Percentiles rank a stretch among this genome's conserved stretches.
Conservation (phyloP, 1,140 invertebrate species). For the Dinothrombium tinctorium region DNA sequence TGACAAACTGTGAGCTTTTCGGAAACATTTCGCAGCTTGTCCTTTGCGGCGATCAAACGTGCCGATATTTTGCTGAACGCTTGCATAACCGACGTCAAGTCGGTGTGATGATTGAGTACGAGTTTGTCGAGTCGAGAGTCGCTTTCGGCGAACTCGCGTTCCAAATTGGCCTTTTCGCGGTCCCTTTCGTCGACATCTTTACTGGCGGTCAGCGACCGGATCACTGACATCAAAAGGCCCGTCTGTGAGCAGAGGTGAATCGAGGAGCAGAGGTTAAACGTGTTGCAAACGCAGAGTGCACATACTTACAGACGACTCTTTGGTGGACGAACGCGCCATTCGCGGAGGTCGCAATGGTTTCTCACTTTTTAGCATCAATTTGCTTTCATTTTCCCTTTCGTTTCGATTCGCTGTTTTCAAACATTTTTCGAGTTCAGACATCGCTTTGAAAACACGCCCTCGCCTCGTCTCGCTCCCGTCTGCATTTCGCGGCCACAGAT, state of each 20-base stretch:
- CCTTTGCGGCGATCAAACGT: constrained; percentile 37
- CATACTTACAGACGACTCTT: constrained; percentile 7
- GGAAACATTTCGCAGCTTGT: constrained; percentile 56
- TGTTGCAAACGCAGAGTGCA: background rate
- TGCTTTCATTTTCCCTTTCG: background rate
- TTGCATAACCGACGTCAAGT: constrained; percentile 63
- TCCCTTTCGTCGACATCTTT: constrained; percentile 84
- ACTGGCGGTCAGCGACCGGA: constrained; percentile 53
- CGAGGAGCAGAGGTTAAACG: background rate
- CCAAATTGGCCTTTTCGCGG: constrained; percentile 71
- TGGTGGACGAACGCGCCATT: constrained; percentile 3
- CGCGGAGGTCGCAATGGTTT: constrained; percentile 6
- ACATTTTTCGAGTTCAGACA: too few species aligned
- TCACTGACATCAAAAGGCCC: constrained; percentile 72
- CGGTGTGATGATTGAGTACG: constrained; percentile 59
- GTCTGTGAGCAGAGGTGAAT: constrained; percentile 29
- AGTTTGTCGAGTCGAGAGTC: constrained; percentile 65
- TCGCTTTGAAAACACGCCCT: too few species aligned
- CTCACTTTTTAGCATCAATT: background rate
- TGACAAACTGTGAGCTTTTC: constrained; percentile 74
- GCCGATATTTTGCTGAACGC: constrained; percentile 56
- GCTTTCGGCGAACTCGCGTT: constrained; percentile 74
- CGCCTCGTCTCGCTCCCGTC: too few species aligned
- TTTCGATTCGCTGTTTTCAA: background rate
- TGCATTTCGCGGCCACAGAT: too few species aligned